Percentiles rank a stretch among this genome's conserved stretches.
phyloP scores from a whole-genome alignment of 2,888 invertebrate species.

The Theodoxus fluviatilis region DNA sequence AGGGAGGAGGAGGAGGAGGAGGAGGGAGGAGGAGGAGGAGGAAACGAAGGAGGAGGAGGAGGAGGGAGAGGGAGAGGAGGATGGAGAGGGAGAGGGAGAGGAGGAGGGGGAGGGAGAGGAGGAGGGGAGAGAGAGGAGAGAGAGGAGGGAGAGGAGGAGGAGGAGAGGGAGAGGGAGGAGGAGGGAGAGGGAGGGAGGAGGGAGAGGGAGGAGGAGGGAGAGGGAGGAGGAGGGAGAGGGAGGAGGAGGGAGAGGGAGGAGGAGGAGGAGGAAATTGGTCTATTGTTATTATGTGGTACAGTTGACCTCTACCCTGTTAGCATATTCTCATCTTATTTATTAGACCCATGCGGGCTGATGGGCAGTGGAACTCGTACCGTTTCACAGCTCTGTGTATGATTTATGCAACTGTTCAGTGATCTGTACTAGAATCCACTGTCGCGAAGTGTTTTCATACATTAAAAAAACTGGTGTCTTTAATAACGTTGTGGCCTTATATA shows the following conservation, averaged over 20 bases:
- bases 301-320: background rate
- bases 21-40: background rate
- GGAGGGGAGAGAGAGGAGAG: background rate
- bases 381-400: no score
- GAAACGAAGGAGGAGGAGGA: background rate
- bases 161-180: background rate
- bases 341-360: no score
- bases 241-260: slow-evolving; percentile 4
- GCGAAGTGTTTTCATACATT: no score
- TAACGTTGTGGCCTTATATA: no score
- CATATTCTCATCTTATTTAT: no score
- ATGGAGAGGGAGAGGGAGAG: background rate
- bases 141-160: background rate
- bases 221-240: background rate
- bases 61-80: background rate
- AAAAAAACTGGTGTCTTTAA: no score
- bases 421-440: no score
- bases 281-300: background rate
- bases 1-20: slow-evolving; percentile 8
- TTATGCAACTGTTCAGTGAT: no score
- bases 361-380: no score
- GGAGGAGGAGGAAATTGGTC: background rate
- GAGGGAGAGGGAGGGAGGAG: slow-evolving; percentile 5
- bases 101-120: background rate
- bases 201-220: slow-evolving; percentile 14